phyloP scores from a whole-genome alignment of 2,888 invertebrate genomes.

The Ernsta delagoae region DNA sequence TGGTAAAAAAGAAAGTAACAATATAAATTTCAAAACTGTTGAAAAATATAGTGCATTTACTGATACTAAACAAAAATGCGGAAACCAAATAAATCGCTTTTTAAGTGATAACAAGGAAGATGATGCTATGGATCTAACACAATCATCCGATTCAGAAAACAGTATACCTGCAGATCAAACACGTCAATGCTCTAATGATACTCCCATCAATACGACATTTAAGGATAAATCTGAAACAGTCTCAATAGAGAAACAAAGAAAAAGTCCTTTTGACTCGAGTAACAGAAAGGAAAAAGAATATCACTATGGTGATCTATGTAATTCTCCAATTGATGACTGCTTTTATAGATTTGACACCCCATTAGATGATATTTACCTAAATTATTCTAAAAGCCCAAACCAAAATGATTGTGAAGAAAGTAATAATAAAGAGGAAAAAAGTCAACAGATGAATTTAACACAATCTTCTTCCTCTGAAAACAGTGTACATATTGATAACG shows the following conservation, averaged over 20 bases:
- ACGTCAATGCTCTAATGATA: neutral
- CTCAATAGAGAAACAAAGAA: neutral
- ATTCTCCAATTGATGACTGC: neutral
- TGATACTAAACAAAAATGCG: too few relatives aligned
- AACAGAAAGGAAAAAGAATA: neutral
- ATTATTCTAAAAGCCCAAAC: slow-evolving; percentile 33
- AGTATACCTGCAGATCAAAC: too few relatives aligned
- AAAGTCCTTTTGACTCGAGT: neutral
- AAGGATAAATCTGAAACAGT: neutral
- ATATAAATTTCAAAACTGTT: neutral
- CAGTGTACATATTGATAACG: neutral
- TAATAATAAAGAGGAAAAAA: slow-evolving; percentile 21
- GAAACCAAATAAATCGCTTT: too few relatives aligned
- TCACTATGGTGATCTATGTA: neutral
- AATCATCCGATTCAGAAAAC: slow-evolving; percentile 10
- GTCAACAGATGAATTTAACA: slow-evolving; percentile 45
- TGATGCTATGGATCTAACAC: slow-evolving; percentile 18
- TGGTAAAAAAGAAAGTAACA: neutral
- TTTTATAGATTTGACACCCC: neutral
- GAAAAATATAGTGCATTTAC: neutral
- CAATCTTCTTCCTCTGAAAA: slow-evolving; percentile 38
- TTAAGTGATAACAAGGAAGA: neutral
- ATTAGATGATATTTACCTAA: slow-evolving; percentile 1
- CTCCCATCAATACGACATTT: neutral
- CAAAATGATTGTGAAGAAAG: slow-evolving; percentile 49